Evolutionary conservation across 64 coral and sea anemone genomes (phyloP), one percentile per base, ranked within the genome.

Genomic region (Pocillopora damicornis): DNA sequence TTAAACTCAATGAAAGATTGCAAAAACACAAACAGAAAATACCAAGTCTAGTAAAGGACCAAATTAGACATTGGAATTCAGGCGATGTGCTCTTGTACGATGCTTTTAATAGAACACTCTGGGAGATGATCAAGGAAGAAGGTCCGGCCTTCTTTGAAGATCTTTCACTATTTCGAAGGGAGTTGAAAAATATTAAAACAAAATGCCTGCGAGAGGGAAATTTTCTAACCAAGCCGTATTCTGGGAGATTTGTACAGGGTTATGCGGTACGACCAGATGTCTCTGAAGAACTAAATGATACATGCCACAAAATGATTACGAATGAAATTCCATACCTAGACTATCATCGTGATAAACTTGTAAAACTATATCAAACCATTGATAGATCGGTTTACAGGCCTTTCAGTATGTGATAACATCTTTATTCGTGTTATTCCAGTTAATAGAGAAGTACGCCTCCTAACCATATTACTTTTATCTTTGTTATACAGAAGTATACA

Each of bases 41-140:
- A 18, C n/a, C 58, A 35, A 62, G 37, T 17, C 11, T 59, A 34
- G 62, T 89, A 23, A 82, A 63, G 30, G 57, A 89, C 56, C 59
- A 89, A 22, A 93, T 93, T 72, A 61, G 36, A 75, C 79, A 63
- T 4, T 89, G 87, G 88, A 93, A 93, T 56, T 63, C 30, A 42
- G 92, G 79, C 14, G 92, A 93, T 26, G 75, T 76, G 56, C 35
- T 93, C 18, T 38, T 93, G 17, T 93, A 93, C 23, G 75, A 93
- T 20, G 35, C 77, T 67, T 93, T 93, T 26, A 93, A 93, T 57
- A 76, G 79, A 80, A 93, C 87, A 34, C 77, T 93, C 13, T 93
- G 92, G 92, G 51, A 81, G 25, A 93, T 74, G 66, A 77, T 93
- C 37, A 22, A 71, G 16, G 78, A 86, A 37, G 82, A 93, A 64